A percentile compares a stretch with the other conserved stretches of the same genome.
Evolutionary conservation across 2,797 vertebrate genomes (phyloP).

Genomic region (Hylomyscus alleni): DNA sequence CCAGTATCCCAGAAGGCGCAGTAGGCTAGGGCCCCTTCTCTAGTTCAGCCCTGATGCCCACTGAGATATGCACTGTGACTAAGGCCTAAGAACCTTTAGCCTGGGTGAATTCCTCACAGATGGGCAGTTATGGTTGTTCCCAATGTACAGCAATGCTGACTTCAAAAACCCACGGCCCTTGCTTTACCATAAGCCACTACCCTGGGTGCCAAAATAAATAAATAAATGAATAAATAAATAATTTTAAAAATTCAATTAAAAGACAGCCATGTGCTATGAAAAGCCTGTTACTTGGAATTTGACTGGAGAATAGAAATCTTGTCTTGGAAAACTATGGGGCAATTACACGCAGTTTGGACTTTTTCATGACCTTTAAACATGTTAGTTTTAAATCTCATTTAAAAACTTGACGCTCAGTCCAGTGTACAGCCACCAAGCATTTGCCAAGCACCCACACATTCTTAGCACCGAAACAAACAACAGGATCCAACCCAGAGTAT

Average conservation of each 20-base stretch:
- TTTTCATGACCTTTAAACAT: conserved; percentile 38
- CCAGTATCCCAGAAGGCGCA: not conserved
- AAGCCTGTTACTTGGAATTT: conserved; percentile 52
- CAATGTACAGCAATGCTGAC: not conserved
- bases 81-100: conserved; percentile 61
- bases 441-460: not conserved
- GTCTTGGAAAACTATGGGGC: conserved; percentile 43
- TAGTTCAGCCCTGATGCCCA: conserved; percentile 36
- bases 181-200: conserved; percentile 31
- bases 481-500: not conserved
- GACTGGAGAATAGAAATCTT: conserved; percentile 53
- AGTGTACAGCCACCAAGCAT: not conserved
- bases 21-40: not conserved
- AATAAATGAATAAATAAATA: not conserved
- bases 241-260: not conserved
- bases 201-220: not conserved
- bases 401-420: not conserved
- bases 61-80: conserved; percentile 49
- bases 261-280: not conserved
- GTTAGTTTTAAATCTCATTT: conserved; percentile 49
- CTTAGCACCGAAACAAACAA: not conserved
- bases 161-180: conserved; percentile 24
- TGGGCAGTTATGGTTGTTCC: conserved; percentile 1
- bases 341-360: conserved; percentile 20
- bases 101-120: not conserved